Base-by-base conservation (phyloP, 2,888 invertebrate genomes). In the Cistogaster globosa region DNA sequence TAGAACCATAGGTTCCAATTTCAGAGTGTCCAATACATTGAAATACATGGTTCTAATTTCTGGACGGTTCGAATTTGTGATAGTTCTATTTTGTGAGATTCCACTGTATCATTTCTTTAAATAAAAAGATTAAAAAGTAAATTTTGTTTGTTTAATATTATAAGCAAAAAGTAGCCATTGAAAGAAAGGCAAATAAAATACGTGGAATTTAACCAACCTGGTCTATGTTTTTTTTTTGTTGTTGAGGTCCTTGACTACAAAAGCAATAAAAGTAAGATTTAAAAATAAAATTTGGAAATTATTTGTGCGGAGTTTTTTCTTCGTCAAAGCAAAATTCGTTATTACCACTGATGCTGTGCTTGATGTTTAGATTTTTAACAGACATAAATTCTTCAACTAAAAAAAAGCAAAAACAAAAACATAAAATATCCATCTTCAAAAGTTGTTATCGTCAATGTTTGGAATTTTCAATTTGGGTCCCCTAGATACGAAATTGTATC, bases 401-500 rank as follows among this genome's bases (percentile, higher is more conserved):
- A 63, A 22, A 26, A 26, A 26, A 26, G 4, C 26, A 26, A 26
- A 1, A 26, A 45, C 14, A 48, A 45, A 42, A 65, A 42, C 20
- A 72, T 36, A 63, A 72, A 63, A 55, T 36, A 82, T 82, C 48
- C 85, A 82, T 75, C 82, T 69, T 85, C 69, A 82, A 78, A 78
- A 69, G 83, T 67, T 86, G 79, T 85, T 84, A 53, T 85, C 71
- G 81, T 65, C 69, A 68, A 72, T 63, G 72, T 74, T 84, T 78
- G 74, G 80, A 74, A 84, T 84, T 81, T 86, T 69, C 86, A 83
- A 83, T 77, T 86, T 81, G 60, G 63, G 55, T 83, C 57, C 76
- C 80, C 68, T 74, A 80, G 80, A 51, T 80, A 80, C 83, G 81
- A 77, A 77, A 72, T 81, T 62, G 8, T 5, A 26, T 42, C 1